Conservation (phyloP, 2,888 invertebrate genomes). For the Hololepta plana region DNA sequence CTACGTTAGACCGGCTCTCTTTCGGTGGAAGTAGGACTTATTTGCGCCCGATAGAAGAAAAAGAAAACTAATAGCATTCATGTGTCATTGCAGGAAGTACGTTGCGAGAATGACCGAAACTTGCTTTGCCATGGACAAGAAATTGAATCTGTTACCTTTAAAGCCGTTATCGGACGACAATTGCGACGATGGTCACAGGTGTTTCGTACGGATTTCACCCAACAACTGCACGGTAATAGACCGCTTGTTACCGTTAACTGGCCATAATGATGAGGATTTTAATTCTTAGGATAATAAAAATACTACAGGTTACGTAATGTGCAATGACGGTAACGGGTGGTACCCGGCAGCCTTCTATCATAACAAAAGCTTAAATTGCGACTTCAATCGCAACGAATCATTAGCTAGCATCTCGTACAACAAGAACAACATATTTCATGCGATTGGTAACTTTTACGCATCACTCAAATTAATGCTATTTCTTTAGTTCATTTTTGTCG, state of each 20-base stretch:
- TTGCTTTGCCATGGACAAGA: conserved; percentile 46
- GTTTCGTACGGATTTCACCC: too few species aligned
- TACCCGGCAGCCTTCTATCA: conserved; percentile 49
- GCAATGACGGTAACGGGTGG: conserved; percentile 47
- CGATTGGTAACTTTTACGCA: conserved; percentile 27
- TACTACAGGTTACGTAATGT: conserved; percentile 51
- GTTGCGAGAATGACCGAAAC: conserved; percentile 17
- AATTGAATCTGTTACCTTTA: too few species aligned
- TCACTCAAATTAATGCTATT: conserved; percentile 1
- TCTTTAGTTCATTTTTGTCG: conserved; percentile 2
- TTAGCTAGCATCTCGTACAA: conserved; percentile 36
- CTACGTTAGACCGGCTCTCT: conserved; percentile 45
- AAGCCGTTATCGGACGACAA: too few species aligned
- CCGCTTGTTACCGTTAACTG: too few species aligned
- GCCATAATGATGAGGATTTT: too few species aligned
- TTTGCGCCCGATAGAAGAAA: too few species aligned
- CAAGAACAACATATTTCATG: conserved; percentile 30
- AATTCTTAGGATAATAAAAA: too few species aligned
- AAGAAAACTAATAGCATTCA: too few species aligned
- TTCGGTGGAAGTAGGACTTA: conserved; percentile 26
- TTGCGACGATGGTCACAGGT: too few species aligned
- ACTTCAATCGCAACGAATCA: conserved; percentile 26
- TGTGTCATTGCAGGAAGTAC: conserved; percentile 6
- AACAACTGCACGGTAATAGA: too few species aligned
- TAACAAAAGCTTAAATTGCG: conserved; percentile 36